Percentiles rank a stretch among this genome's conserved stretches.
Evolutionary conservation across 2,113 vertebrate species (phyloP).

Genomic region (Gambusia holbrooki): DNA sequence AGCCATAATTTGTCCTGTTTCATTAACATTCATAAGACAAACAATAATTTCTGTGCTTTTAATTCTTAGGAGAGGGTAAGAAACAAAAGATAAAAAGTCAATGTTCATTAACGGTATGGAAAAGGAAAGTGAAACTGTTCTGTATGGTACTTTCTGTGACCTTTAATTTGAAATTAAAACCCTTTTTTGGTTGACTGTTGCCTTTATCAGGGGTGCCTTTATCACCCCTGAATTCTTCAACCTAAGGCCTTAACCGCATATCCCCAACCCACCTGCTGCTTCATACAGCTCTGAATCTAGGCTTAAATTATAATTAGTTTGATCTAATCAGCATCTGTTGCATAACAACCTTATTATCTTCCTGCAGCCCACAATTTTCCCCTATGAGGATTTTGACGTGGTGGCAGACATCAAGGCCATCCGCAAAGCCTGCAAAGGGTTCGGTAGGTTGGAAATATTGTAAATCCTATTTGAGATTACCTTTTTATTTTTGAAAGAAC

Average conservation of each 20-base stretch:
- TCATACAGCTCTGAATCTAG: not conserved
- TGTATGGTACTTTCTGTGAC: no score
- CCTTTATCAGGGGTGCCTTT: no score
- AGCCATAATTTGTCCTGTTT: no score
- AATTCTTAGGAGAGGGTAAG: no score
- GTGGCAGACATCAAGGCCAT: slow-evolving; percentile 83
- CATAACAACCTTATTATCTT: not conserved
- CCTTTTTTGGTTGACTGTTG: not conserved
- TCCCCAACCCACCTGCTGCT: slow-evolving; percentile 45
- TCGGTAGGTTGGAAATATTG: slow-evolving; percentile 68
- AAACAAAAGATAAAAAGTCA: not conserved
- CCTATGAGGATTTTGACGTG: slow-evolving; percentile 80
- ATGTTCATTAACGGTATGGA: not conserved
- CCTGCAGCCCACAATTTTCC: slow-evolving; percentile 78
- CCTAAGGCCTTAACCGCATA: slow-evolving; percentile 9
- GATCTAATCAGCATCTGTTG: not conserved
- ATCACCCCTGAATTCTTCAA: slow-evolving; percentile 49
- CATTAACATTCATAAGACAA: no score
- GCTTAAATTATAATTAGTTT: slow-evolving; percentile 3
- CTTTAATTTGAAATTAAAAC: not conserved
- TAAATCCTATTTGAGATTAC: not conserved
- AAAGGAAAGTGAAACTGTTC: not conserved
- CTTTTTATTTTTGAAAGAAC: not conserved
- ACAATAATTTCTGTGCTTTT: no score
- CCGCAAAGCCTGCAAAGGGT: slow-evolving; percentile 83